Base-by-base conservation (phyloP, 2,888 invertebrate species). In the Drosophila meridiana region DNA sequence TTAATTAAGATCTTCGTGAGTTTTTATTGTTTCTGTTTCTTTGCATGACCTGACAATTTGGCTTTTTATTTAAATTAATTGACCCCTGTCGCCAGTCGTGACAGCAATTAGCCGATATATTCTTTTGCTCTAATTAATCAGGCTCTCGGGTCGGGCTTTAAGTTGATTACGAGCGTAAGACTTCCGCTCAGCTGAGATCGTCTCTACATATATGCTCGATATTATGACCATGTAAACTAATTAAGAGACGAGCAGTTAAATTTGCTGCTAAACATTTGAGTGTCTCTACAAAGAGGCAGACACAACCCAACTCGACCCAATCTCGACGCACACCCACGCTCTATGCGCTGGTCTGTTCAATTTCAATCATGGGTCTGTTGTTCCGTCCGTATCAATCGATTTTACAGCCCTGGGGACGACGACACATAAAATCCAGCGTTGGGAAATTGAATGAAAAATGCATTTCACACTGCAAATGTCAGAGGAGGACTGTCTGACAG, bases 11-110 rank as follows among this genome's bases (percentile, higher is more conserved):
- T 62, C 57, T 73, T 47, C 34, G 26, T 32, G n/a, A 28, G n/a
- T 5, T 36, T 61, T 38, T 52, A 8, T 62, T 60, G 32, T 56
- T 38, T 38, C 58, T 52, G 66, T 61, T 73, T 69, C 66, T 61
- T 71, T 78, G 69, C 36, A 71, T 65, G 85, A 74, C 34, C 74
- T 58, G 66, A 64, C 83, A 81, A 76, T 67, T 88, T 80, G 81
- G 50, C 79, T 71, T 82, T 90, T 80, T 89, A 88, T 88, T 90
- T 89, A 89, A 88, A 88, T 88, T 79, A 90, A 88, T 90, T 88
- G 89, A 90, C 88, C 88, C 73, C 70, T 67, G 69, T 68, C 72
- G 84, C 79, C 70, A 73, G 78, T 78, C 82, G 74, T 86, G 87
- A 83, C 78, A 89, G 87, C 90, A 90, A 87, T 87, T 87, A 90